Percentiles rank a stretch among this genome's conserved stretches.
phyloP scores from a whole-genome alignment of 1,140 invertebrate species.

The Papilio machaon region DNA sequence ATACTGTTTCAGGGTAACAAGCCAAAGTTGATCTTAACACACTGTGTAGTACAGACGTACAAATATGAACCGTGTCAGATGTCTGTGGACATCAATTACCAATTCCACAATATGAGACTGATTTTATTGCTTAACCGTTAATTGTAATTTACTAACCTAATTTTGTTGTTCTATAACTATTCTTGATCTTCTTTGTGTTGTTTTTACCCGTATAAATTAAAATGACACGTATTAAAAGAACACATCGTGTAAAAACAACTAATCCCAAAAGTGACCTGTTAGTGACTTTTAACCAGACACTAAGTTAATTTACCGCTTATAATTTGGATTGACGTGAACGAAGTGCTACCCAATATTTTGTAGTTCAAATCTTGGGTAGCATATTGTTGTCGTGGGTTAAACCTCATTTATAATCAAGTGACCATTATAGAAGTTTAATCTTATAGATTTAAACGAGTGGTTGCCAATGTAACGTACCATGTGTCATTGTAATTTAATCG shows the following conservation, averaged over 20 bases:
- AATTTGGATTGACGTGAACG: too few species aligned
- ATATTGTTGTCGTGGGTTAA: neutral
- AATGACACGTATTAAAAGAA: neutral
- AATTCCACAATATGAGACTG: constrained; percentile 66
- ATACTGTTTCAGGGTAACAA: constrained; percentile 73
- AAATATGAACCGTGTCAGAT: neutral
- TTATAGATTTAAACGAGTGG: neutral
- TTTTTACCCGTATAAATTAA: constrained; percentile 6
- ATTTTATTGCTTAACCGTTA: constrained; percentile 56
- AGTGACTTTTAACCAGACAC: too few species aligned
- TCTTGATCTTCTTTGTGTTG: neutral
- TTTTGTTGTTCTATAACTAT: neutral
- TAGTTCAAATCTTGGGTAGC: neutral
- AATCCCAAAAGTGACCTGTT: too few species aligned
- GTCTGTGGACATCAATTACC: constrained; percentile 48
- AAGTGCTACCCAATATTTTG: neutral
- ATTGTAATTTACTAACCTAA: constrained; percentile 23
- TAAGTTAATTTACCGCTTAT: too few species aligned
- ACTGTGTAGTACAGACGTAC: constrained; percentile 13
- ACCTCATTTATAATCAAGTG: neutral
- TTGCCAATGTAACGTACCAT: neutral
- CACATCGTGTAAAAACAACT: neutral
- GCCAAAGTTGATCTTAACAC: constrained; percentile 68
- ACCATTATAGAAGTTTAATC: neutral
- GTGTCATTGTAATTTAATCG: constrained; percentile 20